Evolutionary conservation across 2,888 invertebrate species (phyloP), one percentile per base, ranked within the genome.

Genomic region (Oscheius onirici): DNA sequence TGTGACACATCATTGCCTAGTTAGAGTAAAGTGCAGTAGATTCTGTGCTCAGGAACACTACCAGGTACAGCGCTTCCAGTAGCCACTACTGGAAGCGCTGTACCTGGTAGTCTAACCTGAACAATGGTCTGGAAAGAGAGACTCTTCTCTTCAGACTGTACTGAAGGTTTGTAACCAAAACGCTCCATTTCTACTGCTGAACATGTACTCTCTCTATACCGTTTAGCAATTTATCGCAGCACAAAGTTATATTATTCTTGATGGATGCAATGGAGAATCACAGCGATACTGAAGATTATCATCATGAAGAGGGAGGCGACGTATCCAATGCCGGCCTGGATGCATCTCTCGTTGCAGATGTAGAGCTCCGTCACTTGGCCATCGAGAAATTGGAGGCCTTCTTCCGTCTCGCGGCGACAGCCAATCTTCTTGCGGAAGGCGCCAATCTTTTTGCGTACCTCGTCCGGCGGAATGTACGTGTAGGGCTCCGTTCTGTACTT

Each of bases 271-370:
- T 73, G 73, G 24, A 69, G 43, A 15, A 74, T 65, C 51, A 74
- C 54, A 13, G 77, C 70, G 5, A 69, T 1, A 3, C 58, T 63
- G n/a, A 76, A 15, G 22, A 55, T 13, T 3, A 73, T 10, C 11
- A 77, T 65, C 15, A 79, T 72, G 1, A 77, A 1, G 10, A 72
- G 22, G n/a, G 72, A 68, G 3, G 72, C 67, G 13, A 70, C 11
- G 60, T 77, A 79, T 49, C 73, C 77, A 28, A 77, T 74, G 26
- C 79, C 77, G 3, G 51, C 79, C 40, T 76, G 75, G 5, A 73
- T 60, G 34, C 79, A 79, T 24, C 77, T 57, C 3, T 79, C 79
- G 46, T 75, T 77, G 66, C 79, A 79, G 40, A 79, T 72, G 51
- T 58, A 70, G 2, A 79, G 49, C 41, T 79, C 78, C 28, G 63